phyloP scores from a whole-genome alignment of 2,888 invertebrate genomes.

The Leptarthrus brevirostris region DNA sequence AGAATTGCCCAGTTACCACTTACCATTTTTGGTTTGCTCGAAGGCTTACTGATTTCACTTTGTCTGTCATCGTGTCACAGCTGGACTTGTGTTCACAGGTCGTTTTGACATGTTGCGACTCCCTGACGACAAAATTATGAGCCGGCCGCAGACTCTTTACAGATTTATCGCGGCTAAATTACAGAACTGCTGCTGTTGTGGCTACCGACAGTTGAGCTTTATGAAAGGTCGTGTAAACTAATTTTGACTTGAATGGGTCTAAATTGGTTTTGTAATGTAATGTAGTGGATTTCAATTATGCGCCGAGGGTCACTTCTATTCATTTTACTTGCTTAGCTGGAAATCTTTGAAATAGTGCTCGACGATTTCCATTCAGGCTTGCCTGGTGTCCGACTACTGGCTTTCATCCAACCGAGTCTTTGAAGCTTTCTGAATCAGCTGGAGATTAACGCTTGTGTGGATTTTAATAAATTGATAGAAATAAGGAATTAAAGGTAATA shows the following conservation, averaged over 20 bases:
- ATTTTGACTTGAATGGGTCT: constrained; percentile 1
- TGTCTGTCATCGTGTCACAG: constrained; percentile 15
- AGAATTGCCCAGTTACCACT: too few relatives aligned
- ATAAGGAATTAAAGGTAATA: too few relatives aligned
- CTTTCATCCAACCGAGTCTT: not conserved
- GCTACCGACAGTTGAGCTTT: constrained; percentile 1
- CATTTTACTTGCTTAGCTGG: not conserved
- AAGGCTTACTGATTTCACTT: too few relatives aligned
- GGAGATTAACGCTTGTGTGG: too few relatives aligned
- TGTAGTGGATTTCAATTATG: constrained; percentile 17
- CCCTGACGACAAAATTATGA: not conserved
- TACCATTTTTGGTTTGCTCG: too few relatives aligned
- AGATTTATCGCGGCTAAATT: not conserved
- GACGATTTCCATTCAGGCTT: not conserved
- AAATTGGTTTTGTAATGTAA: constrained; percentile 10
- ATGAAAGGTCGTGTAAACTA: constrained; percentile 24
- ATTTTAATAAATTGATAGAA: too few relatives aligned
- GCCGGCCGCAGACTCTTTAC: not conserved
- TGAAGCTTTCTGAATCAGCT: too few relatives aligned
- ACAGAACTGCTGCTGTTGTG: too few relatives aligned
- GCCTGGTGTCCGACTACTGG: too few relatives aligned
- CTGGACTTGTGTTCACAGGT: not conserved
- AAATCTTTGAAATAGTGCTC: not conserved
- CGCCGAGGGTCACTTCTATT: constrained; percentile 15
- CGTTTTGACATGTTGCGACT: constrained; percentile 13